Percentiles rank a stretch among this genome's conserved stretches.
These are phyloP conservation scores for Toxonevra muliebris DNA, from an alignment of 2,888 invertebrate genomes.

Conservation along the genomic window DNA sequence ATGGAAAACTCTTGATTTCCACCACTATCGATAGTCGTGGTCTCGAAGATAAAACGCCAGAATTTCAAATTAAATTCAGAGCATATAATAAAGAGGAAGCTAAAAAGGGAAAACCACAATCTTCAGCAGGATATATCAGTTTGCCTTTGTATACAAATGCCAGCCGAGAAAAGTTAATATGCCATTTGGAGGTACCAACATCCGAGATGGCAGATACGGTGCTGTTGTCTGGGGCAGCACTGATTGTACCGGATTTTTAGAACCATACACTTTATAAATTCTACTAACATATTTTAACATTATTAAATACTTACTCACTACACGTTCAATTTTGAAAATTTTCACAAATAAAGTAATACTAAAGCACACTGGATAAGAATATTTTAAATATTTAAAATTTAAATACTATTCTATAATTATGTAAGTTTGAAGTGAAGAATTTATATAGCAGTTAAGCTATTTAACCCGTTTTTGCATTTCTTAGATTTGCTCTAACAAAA, in stretches of 20 bases:
- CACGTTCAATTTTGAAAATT: no score
- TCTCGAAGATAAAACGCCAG: constrained; percentile 44
- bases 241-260: constrained; percentile 58
- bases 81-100: constrained; percentile 6
- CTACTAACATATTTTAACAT: no score
- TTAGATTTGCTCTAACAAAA: no score
- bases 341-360: no score
- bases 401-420: no score
- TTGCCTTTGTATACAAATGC: constrained; percentile 59
- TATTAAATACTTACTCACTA: no score
- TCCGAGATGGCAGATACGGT: constrained; percentile 50
- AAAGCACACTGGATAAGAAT: no score
- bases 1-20: constrained; percentile 46
- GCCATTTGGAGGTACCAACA: constrained; percentile 53
- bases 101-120: not conserved
- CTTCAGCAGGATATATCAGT: constrained; percentile 28
- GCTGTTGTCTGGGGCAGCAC: constrained; percentile 59
- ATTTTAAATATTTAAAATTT: no score
- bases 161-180: constrained; percentile 56
- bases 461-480: no score
- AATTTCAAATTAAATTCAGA: constrained; percentile 48
- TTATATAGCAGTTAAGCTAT: no score
- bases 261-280: not conserved
- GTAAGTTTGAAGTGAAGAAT: no score
- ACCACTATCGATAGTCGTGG: constrained; percentile 28